phyloP scores from a whole-genome alignment of 2,113 vertebrate genomes.

The Centropus bengalensis region DNA sequence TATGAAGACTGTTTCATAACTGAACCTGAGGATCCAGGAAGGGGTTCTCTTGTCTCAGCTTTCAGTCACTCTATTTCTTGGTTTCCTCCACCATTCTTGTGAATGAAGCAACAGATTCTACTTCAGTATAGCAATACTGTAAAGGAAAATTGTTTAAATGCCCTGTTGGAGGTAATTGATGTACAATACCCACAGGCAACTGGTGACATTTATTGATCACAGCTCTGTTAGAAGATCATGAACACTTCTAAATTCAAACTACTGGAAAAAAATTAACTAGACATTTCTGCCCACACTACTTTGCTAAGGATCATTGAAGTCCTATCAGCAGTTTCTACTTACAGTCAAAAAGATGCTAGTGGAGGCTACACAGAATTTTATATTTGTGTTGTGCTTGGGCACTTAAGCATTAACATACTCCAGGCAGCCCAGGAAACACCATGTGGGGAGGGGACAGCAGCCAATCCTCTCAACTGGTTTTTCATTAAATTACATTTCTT shows the following conservation, averaged over 20 bases:
- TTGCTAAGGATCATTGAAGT: background rate
- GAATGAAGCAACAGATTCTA: background rate
- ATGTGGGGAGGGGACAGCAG: background rate
- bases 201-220: background rate
- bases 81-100: background rate
- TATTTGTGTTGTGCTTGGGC: background rate
- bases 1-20: background rate
- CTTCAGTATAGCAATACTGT: background rate
- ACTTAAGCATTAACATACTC: background rate
- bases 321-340: background rate
- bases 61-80: background rate
- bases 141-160: background rate
- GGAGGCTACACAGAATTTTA: background rate
- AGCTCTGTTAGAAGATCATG: background rate
- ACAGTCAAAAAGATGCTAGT: background rate
- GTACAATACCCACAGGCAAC: background rate
- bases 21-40: background rate
- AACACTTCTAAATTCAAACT: background rate
- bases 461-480: conserved; percentile 44
- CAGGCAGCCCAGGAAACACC: background rate
- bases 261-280: background rate
- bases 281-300: background rate
- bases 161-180: background rate
- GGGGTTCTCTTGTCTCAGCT: background rate
- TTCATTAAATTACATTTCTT: conserved; percentile 53